Base-by-base conservation (phyloP, 2,888 invertebrate species). In the Drosophila testacea region DNA sequence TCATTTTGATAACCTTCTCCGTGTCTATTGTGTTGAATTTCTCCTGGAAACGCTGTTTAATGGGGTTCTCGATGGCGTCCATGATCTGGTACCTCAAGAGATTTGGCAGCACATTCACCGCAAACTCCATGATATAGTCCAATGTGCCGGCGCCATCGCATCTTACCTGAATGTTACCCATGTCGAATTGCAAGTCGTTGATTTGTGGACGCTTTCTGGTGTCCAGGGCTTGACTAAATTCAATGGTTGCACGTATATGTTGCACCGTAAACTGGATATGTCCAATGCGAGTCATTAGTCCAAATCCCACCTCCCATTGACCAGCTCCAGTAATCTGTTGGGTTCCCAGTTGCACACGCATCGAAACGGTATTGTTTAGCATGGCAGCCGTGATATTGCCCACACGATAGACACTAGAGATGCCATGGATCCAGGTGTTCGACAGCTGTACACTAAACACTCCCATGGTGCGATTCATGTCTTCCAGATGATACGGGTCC, bases 141-240 rank as follows among this genome's bases (percentile, higher is more conserved):
- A 96, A 75, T 0, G 97, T 96, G n/a, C 98, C 97, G 0, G 97
- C 96, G 0, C 98, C 98, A 81, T 97, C 95, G 82, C 96, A 96
- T 27, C 97, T 94, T 16, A 97, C 94, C 92, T 97, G 97, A 78
- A 97, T 96, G 89, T 97, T 97, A 4, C 97, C 97, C 73, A 97
- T 91, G 91, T 96, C 96, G 56, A 97, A 93, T 89, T 97, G 95
- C 38, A 97, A 93, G 77, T 95, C 95, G 80, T 95, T 95, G 44
- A 97, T 94, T 72, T 94, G 93, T 0, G 97, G 96, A 22, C 94
- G 94, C 70, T 96, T 94, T 66, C 96, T 94, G 0, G 96, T 96
- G 89, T 97, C 97, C 78, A 97, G 92, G 0, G 96, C 94, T 91
- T 97, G 97, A 62, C 95, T 96, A 1, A 96, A 84, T 62, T 95